Base-by-base conservation (phyloP, 2,797 vertebrate genomes). In the Spea hammondii region DNA sequence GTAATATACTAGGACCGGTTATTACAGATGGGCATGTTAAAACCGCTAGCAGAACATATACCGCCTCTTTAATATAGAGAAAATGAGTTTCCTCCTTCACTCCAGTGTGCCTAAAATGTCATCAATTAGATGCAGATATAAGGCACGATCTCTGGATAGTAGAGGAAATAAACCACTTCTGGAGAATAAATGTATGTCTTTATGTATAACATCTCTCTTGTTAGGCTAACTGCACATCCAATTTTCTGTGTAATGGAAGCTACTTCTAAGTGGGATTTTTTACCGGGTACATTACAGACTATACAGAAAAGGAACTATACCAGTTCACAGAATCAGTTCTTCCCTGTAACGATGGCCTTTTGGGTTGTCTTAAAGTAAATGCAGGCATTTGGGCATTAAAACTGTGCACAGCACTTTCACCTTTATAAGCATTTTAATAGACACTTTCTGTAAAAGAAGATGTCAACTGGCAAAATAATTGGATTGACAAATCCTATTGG, bases 61-160 rank as follows among this genome's bases (percentile, higher is more conserved):
- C 32, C 59, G 14, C n/a, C 14, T 62, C 59, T 17, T 62, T 62
- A 62, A 62, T 62, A 14, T 62, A 62, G 59, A 62, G 59, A 62
- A 62, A 62, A 62, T 62, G 59, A 62, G 59, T 62, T 62, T 62
- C 59, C 12, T 62, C 59, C n/a, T 4, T 17, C n/a, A 62, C 59
- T 62, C 32, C 59, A 62, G 14, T 62, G 59, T 62, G 14, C n/a
- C 59, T 62, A 17, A 62, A 62, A 62, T 62, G 59, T 62, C 59
- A 62, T 62, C 59, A 62, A 62, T 62, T 62, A 62, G 59, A 62
- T 62, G 59, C 59, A 62, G 59, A 62, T 62, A 62, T 62, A n/a
- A 32, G 32, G 59, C 59, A 17, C 59, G 32, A 62, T 62, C 59
- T 62, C 4, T 62, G 59, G 59, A 17, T 12, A 17, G 5, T 5